These are phyloP conservation scores for Pteronotus mesoamericanus DNA, from an alignment of 2,797 vertebrate genomes.

Conservation along the genomic window DNA sequence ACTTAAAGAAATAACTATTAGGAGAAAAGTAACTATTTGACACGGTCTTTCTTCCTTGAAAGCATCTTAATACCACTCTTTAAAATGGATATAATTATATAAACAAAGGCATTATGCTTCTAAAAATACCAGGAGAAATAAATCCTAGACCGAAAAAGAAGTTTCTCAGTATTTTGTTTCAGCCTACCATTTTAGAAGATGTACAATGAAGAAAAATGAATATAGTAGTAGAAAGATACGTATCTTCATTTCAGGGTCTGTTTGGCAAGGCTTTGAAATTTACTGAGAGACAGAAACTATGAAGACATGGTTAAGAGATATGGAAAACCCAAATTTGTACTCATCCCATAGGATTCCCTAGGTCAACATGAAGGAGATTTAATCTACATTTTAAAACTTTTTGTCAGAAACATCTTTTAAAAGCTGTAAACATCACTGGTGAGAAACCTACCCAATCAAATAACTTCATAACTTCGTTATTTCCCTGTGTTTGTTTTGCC, in stretches of 20 bases:
- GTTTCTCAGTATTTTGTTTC: slow-evolving; percentile 19
- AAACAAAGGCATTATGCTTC: not conserved
- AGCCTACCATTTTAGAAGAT: not conserved
- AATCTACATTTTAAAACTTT: not conserved
- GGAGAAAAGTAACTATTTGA: not conserved
- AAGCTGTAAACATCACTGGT: not conserved
- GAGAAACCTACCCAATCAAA: not conserved
- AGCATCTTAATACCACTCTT: not conserved
- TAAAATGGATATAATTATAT: not conserved
- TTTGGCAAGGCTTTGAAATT: not conserved
- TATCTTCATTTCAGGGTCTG: not conserved
- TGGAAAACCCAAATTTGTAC: not conserved
- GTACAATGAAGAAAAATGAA: slow-evolving; percentile 4
- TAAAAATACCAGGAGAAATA: not conserved
- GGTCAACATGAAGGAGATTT: not conserved
- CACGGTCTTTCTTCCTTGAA: not conserved
- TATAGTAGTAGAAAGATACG: not conserved
- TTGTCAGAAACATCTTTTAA: slow-evolving; percentile 3
- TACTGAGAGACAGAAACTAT: not conserved
- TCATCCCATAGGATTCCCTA: not conserved
- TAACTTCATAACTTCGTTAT: not conserved
- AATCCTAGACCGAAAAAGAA: not conserved
- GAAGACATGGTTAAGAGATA: not conserved
- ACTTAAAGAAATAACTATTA: not conserved
- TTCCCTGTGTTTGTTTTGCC: not conserved